Conservation (phyloP, 2,113 vertebrate species). For the Hemiscyllium ocellatum region DNA sequence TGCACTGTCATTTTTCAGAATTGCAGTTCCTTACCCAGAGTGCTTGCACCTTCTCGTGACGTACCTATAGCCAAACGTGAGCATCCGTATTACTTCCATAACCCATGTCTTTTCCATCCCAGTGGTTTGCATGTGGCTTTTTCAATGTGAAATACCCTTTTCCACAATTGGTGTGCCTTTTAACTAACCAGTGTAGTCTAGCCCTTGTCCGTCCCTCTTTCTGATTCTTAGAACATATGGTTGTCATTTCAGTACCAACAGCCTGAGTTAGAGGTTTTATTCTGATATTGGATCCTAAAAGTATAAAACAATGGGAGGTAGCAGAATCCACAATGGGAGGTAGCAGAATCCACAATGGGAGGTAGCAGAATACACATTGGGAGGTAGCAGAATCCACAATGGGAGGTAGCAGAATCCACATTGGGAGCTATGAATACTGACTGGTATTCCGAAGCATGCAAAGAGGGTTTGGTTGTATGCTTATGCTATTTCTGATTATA, state of each 20-base stretch:
- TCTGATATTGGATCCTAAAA: background rate
- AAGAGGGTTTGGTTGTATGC: background rate
- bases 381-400: background rate
- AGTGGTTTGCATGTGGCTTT: background rate
- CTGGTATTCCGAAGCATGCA: background rate
- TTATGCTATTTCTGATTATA: background rate
- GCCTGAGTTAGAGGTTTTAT: background rate
- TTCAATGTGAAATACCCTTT: background rate
- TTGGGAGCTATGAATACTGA: background rate
- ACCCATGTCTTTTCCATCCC: background rate
- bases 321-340: background rate
- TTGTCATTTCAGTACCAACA: background rate
- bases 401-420: too few species aligned
- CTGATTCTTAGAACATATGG: background rate
- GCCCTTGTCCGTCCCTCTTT: background rate
- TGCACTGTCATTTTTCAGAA: background rate
- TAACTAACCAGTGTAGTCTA: background rate
- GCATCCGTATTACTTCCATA: background rate
- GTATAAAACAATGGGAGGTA: background rate
- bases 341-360: background rate
- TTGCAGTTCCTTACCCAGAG: background rate
- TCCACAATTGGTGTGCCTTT: background rate
- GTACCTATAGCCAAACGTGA: background rate
- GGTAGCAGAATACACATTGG: background rate
- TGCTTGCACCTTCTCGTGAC: background rate